phyloP scores from a whole-genome alignment of 2,113 vertebrate genomes.

The Ammodytes dubius region DNA sequence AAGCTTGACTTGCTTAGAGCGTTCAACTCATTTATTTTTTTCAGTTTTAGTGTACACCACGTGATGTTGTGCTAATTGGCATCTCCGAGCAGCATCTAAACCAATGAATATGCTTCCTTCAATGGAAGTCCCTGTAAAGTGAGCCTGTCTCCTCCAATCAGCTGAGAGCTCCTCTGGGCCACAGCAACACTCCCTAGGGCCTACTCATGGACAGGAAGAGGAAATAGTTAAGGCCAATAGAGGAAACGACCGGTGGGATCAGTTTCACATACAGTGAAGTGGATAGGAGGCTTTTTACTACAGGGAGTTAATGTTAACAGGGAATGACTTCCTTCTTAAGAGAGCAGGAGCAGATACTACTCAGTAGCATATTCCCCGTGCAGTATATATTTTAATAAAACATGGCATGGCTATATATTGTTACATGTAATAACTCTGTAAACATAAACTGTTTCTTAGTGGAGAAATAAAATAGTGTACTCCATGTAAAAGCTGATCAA shows the following conservation, averaged over 20 bases:
- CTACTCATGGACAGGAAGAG: constrained; percentile 70
- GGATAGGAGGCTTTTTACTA: constrained; percentile 43
- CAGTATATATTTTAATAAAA: constrained; percentile 27
- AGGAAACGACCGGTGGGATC: constrained; percentile 68
- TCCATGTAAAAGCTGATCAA: constrained; percentile 58
- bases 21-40: background rate
- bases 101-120: constrained; percentile 30
- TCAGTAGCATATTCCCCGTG: constrained; percentile 4
- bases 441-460: constrained; percentile 55
- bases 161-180: constrained; percentile 48
- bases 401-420: constrained; percentile 27
- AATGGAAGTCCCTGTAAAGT: constrained; percentile 46
- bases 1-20: background rate
- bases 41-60: background rate
- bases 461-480: constrained; percentile 50
- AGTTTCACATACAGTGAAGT: constrained; percentile 57
- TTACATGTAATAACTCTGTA: constrained; percentile 57
- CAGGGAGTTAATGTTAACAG: constrained; percentile 50
- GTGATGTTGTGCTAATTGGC: constrained; percentile 16
- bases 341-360: constrained; percentile 40
- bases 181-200: constrained; percentile 59
- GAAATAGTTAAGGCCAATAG: constrained; percentile 75
- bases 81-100: constrained; percentile 22
- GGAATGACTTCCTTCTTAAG: constrained; percentile 63
- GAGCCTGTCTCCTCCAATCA: constrained; percentile 71